These are phyloP conservation scores for Calosoma granatense DNA, from an alignment of 1,140 invertebrate species.

Conservation along the genomic window DNA sequence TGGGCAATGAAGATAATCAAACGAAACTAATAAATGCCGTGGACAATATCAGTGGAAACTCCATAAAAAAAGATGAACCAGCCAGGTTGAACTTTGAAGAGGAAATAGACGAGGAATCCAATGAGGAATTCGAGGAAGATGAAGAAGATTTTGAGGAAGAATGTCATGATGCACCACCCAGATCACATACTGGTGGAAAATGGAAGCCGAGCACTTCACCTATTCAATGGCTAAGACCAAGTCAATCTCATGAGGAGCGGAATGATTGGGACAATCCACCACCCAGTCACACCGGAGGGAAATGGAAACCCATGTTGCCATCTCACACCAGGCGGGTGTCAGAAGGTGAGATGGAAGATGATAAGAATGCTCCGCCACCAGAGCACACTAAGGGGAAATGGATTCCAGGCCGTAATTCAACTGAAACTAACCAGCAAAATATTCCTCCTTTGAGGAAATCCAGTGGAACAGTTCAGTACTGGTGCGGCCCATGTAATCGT, in stretches of 20 bases:
- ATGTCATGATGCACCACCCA: conserved; percentile 37
- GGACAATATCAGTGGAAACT: conserved; percentile 40
- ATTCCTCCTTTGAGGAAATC: conserved; percentile 26
- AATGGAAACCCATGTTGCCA: conserved; percentile 38
- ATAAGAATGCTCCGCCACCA: conserved; percentile 47
- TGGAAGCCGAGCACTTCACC: conserved; percentile 42
- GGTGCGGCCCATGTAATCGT: conserved; percentile 69
- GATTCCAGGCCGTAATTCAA: conserved; percentile 47
- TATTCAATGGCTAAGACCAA: conserved; percentile 26
- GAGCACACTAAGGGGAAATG: conserved; percentile 66
- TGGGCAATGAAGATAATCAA: conserved; percentile 41
- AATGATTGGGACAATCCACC: conserved; percentile 25
- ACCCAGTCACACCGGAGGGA: conserved; percentile 28
- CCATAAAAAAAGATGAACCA: conserved; percentile 36
- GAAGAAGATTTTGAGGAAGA: conserved; percentile 43
- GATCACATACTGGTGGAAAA: conserved; percentile 58
- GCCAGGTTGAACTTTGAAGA: conserved; percentile 30
- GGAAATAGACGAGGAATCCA: conserved; percentile 37
- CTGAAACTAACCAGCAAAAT: conserved; percentile 10
- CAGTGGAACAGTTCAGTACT: conserved; percentile 50
- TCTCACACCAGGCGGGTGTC: conserved; percentile 23
- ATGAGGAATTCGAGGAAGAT: conserved; percentile 43
- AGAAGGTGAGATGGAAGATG: conserved; percentile 38
- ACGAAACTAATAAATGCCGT: conserved; percentile 51
- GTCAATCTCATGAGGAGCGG: conserved; percentile 33